Evolutionary conservation across 2,797 vertebrate species (phyloP).

Genomic region (Gadopsis marmoratus): DNA sequence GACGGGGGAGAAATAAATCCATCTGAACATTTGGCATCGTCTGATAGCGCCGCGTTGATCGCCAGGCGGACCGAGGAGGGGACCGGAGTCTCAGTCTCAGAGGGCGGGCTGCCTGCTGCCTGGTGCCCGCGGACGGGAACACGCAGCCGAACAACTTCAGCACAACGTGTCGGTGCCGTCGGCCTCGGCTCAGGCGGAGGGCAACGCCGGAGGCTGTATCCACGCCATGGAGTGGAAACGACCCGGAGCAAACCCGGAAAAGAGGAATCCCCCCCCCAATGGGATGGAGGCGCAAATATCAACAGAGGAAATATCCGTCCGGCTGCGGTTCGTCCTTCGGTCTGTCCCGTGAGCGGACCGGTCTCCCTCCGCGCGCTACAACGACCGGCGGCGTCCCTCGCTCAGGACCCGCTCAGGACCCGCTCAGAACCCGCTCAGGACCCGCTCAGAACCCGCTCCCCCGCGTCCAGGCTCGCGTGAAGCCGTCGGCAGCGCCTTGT

Average conservation of each 20-base stretch:
- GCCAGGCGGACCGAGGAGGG: constrained; percentile 17
- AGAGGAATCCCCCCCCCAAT: too few species aligned
- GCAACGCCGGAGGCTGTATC: constrained; percentile 59
- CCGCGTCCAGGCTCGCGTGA: constrained; percentile 41
- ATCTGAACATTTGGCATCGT: constrained; percentile 61
- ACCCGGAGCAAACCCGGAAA: constrained; percentile 35
- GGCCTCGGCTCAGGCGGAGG: constrained; percentile 43
- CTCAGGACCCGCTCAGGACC: too few species aligned
- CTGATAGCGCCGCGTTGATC: constrained; percentile 13
- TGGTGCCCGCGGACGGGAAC: too few species aligned
- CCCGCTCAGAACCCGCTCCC: too few species aligned
- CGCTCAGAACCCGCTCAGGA: too few species aligned
- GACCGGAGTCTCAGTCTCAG: too few species aligned
- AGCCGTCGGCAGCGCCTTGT: constrained; percentile 53
- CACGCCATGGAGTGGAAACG: constrained; percentile 27
- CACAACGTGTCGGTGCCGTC: constrained; percentile 33
- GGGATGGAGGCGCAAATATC: constrained; percentile 4
- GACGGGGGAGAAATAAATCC: constrained; percentile 71
- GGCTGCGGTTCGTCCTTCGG: constrained; percentile 58
- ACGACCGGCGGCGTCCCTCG: constrained; percentile 31
- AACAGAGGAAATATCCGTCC: constrained; percentile 55
- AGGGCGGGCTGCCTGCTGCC: too few species aligned
- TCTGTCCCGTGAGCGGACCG: constrained; percentile 47
- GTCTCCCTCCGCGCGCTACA: constrained; percentile 50
- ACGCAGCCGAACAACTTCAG: constrained; percentile 70